Evolutionary conservation across 2,113 vertebrate genomes (phyloP).

Genomic region (Coregonus clupeaformis): DNA sequence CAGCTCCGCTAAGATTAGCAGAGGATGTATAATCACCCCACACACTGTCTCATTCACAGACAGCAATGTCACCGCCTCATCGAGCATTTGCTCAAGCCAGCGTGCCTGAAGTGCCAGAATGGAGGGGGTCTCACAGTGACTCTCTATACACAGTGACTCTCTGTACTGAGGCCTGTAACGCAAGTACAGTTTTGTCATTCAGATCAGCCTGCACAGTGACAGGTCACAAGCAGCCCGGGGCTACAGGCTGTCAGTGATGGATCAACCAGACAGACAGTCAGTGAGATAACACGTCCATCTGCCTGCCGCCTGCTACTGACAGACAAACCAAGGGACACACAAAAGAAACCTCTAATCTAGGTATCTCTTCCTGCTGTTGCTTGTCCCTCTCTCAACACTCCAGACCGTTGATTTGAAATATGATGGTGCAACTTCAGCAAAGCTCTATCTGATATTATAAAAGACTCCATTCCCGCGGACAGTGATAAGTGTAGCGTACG

Average conservation of each 20-base stretch:
- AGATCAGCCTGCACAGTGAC: too few relatives aligned
- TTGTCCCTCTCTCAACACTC: neutral
- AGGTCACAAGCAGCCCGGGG: neutral
- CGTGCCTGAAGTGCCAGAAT: too few relatives aligned
- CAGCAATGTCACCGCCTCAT: too few relatives aligned
- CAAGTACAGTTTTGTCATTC: too few relatives aligned
- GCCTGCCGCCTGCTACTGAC: too few relatives aligned
- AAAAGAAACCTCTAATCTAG: neutral
- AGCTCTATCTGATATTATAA: constrained; percentile 2
- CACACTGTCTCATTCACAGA: too few relatives aligned
- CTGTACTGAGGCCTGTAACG: too few relatives aligned
- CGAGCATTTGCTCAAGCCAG: too few relatives aligned
- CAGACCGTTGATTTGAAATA: constrained; percentile 1
- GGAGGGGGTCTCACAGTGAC: too few relatives aligned
- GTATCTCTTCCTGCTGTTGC: neutral
- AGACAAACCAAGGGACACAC: neutral
- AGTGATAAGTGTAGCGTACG: constrained; percentile 4
- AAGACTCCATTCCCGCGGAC: constrained; percentile 7
- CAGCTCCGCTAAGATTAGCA: constrained; percentile 24
- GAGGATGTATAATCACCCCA: neutral
- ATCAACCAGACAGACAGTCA: neutral
- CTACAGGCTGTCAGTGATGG: neutral
- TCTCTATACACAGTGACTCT: too few relatives aligned
- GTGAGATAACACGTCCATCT: neutral
- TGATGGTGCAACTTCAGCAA: neutral